These are phyloP conservation scores for Haliclona indistincta DNA, from an alignment of 37 sponge, comb jelly and placozoan genomes.

Conservation along the genomic window DNA sequence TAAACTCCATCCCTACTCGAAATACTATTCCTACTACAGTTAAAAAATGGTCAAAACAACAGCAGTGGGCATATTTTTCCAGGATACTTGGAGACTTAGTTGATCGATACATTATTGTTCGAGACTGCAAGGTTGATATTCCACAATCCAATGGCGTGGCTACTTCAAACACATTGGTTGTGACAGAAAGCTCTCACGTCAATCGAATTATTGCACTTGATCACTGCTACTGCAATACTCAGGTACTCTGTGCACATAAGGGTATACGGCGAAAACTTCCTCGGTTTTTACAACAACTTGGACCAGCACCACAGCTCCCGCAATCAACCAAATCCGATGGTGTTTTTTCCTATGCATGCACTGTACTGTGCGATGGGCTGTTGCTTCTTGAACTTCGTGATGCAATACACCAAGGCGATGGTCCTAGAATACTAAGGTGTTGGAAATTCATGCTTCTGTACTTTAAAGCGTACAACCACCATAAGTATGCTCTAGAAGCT, in stretches of 20 bases:
- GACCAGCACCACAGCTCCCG: too few relatives aligned
- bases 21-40: too few relatives aligned
- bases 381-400: constrained; percentile 18
- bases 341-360: constrained; percentile 20
- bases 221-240: too few relatives aligned
- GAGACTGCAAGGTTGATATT: not conserved
- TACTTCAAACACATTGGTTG: not conserved
- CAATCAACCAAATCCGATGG: too few relatives aligned
- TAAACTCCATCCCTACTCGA: too few relatives aligned
- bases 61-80: constrained; percentile 30
- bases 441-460: constrained; percentile 42
- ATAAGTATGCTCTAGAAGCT: constrained; percentile 29
- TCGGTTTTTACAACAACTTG: too few relatives aligned
- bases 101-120: constrained; percentile 19
- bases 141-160: not conserved
- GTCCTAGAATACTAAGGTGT: constrained; percentile 22
- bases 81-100: too few relatives aligned
- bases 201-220: too few relatives aligned
- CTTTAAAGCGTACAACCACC: constrained; percentile 8
- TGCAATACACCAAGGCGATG: constrained; percentile 41
- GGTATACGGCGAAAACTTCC: too few relatives aligned
- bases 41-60: not conserved
- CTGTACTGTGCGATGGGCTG: constrained; percentile 25
- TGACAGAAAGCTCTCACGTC: too few relatives aligned
- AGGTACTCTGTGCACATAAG: too few relatives aligned